These are phyloP conservation scores for Serilophus lunatus DNA, from an alignment of 2,113 vertebrate species.

Conservation along the genomic window DNA sequence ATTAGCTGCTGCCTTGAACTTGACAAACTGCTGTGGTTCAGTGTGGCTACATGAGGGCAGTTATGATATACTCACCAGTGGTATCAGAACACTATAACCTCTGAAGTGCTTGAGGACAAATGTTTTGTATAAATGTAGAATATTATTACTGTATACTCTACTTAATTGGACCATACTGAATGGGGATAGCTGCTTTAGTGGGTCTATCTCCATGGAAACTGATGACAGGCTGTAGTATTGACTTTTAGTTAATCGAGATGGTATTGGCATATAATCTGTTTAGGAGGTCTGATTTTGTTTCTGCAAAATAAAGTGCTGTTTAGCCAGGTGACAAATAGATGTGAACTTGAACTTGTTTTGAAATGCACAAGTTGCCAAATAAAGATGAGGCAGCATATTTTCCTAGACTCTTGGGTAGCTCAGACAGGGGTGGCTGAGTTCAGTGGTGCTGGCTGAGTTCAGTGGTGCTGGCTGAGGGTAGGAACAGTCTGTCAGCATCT, in stretches of 20 bases:
- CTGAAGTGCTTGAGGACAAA: neutral
- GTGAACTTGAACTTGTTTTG: neutral
- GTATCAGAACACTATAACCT: neutral
- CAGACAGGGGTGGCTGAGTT: neutral
- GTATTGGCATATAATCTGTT: neutral
- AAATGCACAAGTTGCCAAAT: neutral
- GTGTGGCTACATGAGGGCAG: neutral
- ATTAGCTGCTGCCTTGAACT: neutral
- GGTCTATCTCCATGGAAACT: slow-evolving; percentile 10
- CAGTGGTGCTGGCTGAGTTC: neutral
- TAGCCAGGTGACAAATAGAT: neutral
- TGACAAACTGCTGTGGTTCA: neutral
- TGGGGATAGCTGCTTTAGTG: neutral
- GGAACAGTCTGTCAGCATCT: neutral
- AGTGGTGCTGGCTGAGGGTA: neutral
- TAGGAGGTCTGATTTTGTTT: neutral
- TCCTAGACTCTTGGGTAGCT: neutral
- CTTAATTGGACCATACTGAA: neutral
- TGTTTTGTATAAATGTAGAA: neutral
- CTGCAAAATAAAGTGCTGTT: neutral
- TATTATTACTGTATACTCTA: neutral
- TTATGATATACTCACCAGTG: neutral
- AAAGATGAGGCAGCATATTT: neutral
- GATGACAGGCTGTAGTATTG: neutral
- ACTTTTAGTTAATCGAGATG: neutral